Percentiles rank a stretch among this genome's conserved stretches.
Conservation (phyloP, 2,797 vertebrate genomes). For the Champsocephalus esox region DNA sequence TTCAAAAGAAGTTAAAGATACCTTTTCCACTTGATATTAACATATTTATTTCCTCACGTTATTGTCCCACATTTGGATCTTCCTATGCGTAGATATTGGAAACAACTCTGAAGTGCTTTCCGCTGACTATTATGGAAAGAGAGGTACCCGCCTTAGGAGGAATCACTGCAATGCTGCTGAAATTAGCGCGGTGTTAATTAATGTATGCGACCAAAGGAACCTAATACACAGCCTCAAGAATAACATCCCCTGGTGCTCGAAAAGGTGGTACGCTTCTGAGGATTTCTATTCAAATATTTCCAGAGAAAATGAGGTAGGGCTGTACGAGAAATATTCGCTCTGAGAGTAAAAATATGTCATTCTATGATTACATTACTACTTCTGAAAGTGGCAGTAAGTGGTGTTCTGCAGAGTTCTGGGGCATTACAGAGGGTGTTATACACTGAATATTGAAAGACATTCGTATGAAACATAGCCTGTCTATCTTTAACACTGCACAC, state of each 20-base stretch:
- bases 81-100: conserved; percentile 40
- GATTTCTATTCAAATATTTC: conserved; percentile 9
- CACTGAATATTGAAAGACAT: conserved; percentile 51
- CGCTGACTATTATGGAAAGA: conserved; percentile 76
- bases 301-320: conserved; percentile 1
- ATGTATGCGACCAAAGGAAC: conserved; percentile 67
- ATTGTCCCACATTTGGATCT: conserved; percentile 26
- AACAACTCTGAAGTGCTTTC: conserved; percentile 63
- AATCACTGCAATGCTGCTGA: conserved; percentile 65
- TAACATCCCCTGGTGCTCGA: conserved; percentile 30
- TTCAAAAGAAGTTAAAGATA: conserved; percentile 42
- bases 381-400: conserved; percentile 26
- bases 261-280: conserved; percentile 30
- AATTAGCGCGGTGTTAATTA: conserved; percentile 74
- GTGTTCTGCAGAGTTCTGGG: conserved; percentile 32
- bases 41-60: conserved; percentile 54
- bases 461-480: conserved; percentile 51
- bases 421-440: conserved; percentile 38
- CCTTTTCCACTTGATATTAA: conserved; percentile 59
- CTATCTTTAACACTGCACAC: conserved; percentile 37
- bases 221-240: conserved; percentile 51
- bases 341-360: conserved; percentile 19
- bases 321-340: conserved; percentile 19
- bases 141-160: conserved; percentile 68
- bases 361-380: conserved; percentile 38